A percentile compares a stretch with the other conserved stretches of the same genome.
phyloP scores from a whole-genome alignment of 2,797 vertebrate species.

The Agapornis canus region DNA sequence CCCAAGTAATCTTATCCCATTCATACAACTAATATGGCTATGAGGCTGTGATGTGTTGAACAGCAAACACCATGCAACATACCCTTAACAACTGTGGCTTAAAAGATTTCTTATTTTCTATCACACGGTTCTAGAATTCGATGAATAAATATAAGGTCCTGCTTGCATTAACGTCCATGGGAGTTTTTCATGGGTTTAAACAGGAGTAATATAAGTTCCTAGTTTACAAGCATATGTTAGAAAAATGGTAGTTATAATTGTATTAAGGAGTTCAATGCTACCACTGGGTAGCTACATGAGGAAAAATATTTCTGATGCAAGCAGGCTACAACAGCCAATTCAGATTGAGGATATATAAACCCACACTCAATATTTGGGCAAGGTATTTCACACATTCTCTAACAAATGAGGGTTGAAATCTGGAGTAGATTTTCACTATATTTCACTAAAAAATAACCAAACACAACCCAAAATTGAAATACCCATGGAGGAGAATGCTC shows the following conservation, averaged over 20 bases:
- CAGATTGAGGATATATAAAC: neutral
- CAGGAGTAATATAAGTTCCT: constrained; percentile 10
- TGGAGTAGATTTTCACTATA: neutral
- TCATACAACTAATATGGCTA: constrained; percentile 62
- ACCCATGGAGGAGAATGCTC: neutral
- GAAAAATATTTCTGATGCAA: constrained; percentile 2
- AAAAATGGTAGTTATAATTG: constrained; percentile 28
- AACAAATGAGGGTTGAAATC: neutral
- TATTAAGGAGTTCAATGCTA: constrained; percentile 21
- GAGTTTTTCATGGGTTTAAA: constrained; percentile 47
- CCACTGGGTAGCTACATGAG: neutral
- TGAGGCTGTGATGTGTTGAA: constrained; percentile 49
- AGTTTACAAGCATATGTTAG: constrained; percentile 53
- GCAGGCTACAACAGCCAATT: constrained; percentile 9
- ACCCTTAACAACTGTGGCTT: constrained; percentile 44
- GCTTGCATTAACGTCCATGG: constrained; percentile 4
- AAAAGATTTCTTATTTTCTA: constrained; percentile 62
- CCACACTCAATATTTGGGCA: neutral
- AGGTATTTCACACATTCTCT: neutral
- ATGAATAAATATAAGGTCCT: constrained; percentile 55
- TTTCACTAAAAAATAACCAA: neutral
- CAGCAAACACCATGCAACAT: constrained; percentile 37
- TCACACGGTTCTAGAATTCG: constrained; percentile 28
- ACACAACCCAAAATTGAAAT: neutral
- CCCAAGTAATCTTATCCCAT: constrained; percentile 54